A percentile compares a stretch with the other conserved stretches of the same genome.
These are phyloP conservation scores for Lymantria dispar DNA, from an alignment of 2,888 invertebrate genomes.

Conservation along the genomic window DNA sequence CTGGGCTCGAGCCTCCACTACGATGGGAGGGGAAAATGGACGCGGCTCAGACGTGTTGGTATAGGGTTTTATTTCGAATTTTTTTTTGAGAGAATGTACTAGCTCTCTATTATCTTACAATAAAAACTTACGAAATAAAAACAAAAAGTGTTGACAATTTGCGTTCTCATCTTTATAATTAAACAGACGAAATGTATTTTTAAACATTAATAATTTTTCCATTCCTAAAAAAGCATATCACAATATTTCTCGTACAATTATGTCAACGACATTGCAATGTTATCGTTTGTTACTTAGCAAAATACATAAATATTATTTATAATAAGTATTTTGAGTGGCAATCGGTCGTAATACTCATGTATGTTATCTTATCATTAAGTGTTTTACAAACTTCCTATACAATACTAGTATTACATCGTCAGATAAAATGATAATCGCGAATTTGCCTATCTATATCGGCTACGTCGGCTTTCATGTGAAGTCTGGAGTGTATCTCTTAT, in stretches of 20 bases:
- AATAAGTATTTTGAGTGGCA: slow-evolving; percentile 15
- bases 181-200: too few species aligned
- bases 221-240: too few species aligned
- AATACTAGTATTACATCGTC: slow-evolving; percentile 17
- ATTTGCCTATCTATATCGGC: background rate
- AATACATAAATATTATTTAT: slow-evolving; percentile 1
- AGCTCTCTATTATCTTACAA: too few species aligned
- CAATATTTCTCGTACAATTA: background rate
- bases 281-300: background rate
- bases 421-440: slow-evolving; percentile 18
- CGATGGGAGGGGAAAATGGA: too few species aligned
- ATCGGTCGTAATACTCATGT: slow-evolving; percentile 21
- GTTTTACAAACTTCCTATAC: slow-evolving; percentile 15
- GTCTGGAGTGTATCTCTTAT: background rate
- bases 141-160: too few species aligned
- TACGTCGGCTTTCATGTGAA: slow-evolving; percentile 9
- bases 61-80: too few species aligned
- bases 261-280: background rate
- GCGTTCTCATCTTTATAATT: too few species aligned
- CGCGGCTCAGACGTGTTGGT: too few species aligned
- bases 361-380: slow-evolving; percentile 26
- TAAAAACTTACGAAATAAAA: too few species aligned
- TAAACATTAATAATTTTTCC: too few species aligned
- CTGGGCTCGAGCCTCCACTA: too few species aligned
- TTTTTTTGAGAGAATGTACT: too few species aligned